Evolutionary conservation across 2,888 invertebrate species (phyloP).

Genomic region (Amblyjoppa fuscipennis): DNA sequence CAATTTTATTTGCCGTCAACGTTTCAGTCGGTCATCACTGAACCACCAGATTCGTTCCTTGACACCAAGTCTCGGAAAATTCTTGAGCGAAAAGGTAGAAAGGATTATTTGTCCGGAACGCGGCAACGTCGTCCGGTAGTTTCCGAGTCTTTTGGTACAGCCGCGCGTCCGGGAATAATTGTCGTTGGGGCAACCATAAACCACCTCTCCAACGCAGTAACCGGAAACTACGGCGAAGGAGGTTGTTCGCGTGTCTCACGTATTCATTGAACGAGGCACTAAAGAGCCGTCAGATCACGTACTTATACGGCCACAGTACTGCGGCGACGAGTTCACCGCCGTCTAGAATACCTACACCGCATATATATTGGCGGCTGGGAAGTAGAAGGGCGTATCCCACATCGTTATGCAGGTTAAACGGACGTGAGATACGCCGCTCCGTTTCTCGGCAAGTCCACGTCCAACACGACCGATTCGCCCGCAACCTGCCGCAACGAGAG

Average conservation of each 20-base stretch:
- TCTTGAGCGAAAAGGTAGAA: background rate
- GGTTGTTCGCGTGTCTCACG: slow-evolving; percentile 52
- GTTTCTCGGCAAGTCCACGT: too few species aligned
- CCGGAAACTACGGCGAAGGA: slow-evolving; percentile 17
- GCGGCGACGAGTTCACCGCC: slow-evolving; percentile 10
- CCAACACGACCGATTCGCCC: slow-evolving; percentile 8
- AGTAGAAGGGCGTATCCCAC: too few species aligned
- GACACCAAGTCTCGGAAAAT: background rate
- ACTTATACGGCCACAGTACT: slow-evolving; percentile 25
- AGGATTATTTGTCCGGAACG: background rate
- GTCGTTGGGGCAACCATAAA: slow-evolving; percentile 21
- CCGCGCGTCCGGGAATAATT: slow-evolving; percentile 37
- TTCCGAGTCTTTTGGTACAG: background rate
- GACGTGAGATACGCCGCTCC: too few species aligned
- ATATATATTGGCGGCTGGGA: background rate
- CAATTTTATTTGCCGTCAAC: background rate
- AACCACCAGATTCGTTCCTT: background rate
- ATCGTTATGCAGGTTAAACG: too few species aligned
- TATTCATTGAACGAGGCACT: slow-evolving; percentile 64
- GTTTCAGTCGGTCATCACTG: background rate
- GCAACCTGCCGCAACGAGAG: slow-evolving; percentile 12
- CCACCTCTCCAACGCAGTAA: background rate
- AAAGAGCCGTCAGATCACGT: slow-evolving; percentile 56
- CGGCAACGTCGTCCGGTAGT: slow-evolving; percentile 3
- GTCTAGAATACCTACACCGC: slow-evolving; percentile 11